These are phyloP conservation scores for Heliconius ismenius DNA, from an alignment of 2,888 invertebrate species.

Conservation along the genomic window DNA sequence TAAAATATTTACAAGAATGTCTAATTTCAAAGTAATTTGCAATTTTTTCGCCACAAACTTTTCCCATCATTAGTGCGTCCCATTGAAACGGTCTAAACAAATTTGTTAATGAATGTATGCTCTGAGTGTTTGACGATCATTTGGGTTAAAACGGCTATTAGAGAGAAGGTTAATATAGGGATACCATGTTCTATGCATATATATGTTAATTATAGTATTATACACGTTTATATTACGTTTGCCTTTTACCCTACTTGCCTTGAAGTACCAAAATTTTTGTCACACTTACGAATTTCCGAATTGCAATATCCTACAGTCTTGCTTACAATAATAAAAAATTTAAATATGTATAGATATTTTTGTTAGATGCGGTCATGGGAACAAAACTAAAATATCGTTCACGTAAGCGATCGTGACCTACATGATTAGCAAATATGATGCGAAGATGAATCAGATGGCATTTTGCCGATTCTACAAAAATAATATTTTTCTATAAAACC, in stretches of 20 bases:
- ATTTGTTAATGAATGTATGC: slow-evolving; percentile 54
- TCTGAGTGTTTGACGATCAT: slow-evolving; percentile 55
- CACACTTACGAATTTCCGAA: neutral
- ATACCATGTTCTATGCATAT: slow-evolving; percentile 25
- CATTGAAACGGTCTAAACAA: slow-evolving; percentile 45
- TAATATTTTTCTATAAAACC: neutral
- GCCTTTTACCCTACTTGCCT: neutral
- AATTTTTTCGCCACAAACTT: neutral
- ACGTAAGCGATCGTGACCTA: slow-evolving; percentile 42
- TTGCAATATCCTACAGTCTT: neutral
- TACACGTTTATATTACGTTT: neutral
- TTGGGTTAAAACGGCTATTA: slow-evolving; percentile 52
- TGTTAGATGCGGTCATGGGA: slow-evolving; percentile 22
- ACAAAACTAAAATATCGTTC: slow-evolving; percentile 17
- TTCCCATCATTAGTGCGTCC: slow-evolving; percentile 35
- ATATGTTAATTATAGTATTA: slow-evolving; percentile 9
- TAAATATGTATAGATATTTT: neutral
- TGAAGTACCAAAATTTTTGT: neutral
- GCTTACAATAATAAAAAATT: slow-evolving; percentile 4
- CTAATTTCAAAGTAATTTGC: neutral
- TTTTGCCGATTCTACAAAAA: slow-evolving; percentile 20
- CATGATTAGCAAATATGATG: slow-evolving; percentile 30
- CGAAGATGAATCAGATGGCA: slow-evolving; percentile 33
- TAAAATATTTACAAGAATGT: too few species aligned
- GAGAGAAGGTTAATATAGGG: slow-evolving; percentile 47